These are phyloP conservation scores for Boloria selene DNA, from an alignment of 2,888 invertebrate species.

Conservation along the genomic window DNA sequence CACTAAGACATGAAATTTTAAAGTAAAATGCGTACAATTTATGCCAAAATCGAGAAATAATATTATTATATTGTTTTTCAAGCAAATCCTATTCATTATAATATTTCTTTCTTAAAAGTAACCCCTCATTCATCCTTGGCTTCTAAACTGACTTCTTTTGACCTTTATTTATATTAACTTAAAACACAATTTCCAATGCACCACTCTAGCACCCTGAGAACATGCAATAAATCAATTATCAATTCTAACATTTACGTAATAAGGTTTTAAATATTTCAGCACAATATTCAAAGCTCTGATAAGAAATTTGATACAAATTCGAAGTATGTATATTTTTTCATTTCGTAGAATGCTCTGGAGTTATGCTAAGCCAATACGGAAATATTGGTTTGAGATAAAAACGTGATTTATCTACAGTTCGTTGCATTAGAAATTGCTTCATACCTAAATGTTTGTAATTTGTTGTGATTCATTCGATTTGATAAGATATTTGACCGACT, in stretches of 20 bases:
- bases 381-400: slow-evolving; percentile 67
- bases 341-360: slow-evolving; percentile 53
- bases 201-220: not conserved
- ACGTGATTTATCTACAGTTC: slow-evolving; percentile 63
- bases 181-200: not conserved
- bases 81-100: slow-evolving; percentile 1
- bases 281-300: slow-evolving; percentile 46
- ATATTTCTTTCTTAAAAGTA: slow-evolving; percentile 1
- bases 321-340: slow-evolving; percentile 47
- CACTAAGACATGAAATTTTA: too few species aligned
- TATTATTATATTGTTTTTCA: too few species aligned
- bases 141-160: too few species aligned
- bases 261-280: slow-evolving; percentile 29
- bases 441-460: slow-evolving; percentile 19
- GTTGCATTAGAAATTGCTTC: slow-evolving; percentile 53
- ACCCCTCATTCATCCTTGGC: not conserved
- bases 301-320: slow-evolving; percentile 53
- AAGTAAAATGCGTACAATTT: too few species aligned
- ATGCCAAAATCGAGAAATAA: too few species aligned
- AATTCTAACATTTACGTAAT: slow-evolving; percentile 17
- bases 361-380: slow-evolving; percentile 58
- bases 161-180: not conserved
- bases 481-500: slow-evolving; percentile 9
- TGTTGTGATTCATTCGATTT: slow-evolving; percentile 20
- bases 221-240: not conserved